Percentiles rank a stretch among this genome's conserved stretches.
Conservation (phyloP, 2,113 vertebrate genomes). For the Oostethus manadensis region DNA sequence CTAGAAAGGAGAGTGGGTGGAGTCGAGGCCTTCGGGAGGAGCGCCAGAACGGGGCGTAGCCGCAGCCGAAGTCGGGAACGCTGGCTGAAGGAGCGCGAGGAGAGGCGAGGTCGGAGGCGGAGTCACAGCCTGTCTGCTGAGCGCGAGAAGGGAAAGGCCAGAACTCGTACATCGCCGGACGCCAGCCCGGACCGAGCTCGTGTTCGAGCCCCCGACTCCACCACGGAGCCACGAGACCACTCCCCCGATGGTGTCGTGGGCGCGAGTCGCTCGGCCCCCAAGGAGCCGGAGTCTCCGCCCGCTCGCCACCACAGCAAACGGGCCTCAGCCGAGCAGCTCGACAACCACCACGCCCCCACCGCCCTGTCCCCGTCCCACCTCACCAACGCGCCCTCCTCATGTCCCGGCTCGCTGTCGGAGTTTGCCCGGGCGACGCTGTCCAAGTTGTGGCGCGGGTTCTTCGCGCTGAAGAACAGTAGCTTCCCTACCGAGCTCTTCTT, state of each 20-base stretch:
- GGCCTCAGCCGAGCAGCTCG: constrained; percentile 65
- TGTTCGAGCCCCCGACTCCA: constrained; percentile 79
- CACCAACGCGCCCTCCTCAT: constrained; percentile 67
- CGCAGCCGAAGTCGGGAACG: constrained; percentile 89
- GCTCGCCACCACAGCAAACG: constrained; percentile 71
- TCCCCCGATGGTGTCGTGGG: constrained; percentile 65
- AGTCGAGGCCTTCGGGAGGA: constrained; percentile 79
- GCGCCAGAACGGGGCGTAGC: constrained; percentile 44
- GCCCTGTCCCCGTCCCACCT: constrained; percentile 1
- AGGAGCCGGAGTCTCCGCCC: constrained; percentile 47
- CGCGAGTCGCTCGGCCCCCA: constrained; percentile 27
- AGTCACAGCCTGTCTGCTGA: constrained; percentile 79
- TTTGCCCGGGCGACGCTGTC: constrained; percentile 83
- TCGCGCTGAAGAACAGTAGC: constrained; percentile 96
- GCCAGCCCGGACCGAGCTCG: constrained; percentile 83
- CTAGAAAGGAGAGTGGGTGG: constrained; percentile 73
- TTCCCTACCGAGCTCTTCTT: constrained; percentile 94
- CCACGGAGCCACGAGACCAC: constrained; percentile 76
- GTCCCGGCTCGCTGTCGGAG: constrained; percentile 81
- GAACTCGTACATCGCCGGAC: constrained; percentile 73
- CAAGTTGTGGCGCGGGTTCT: constrained; percentile 89
- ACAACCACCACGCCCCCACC: constrained; percentile 73
- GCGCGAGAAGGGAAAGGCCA: constrained; percentile 78
- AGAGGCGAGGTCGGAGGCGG: constrained; percentile 81
- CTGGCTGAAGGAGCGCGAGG: constrained; percentile 79